These are phyloP conservation scores for Monomorium pharaonis DNA, from an alignment of 1,140 invertebrate species.

Conservation along the genomic window DNA sequence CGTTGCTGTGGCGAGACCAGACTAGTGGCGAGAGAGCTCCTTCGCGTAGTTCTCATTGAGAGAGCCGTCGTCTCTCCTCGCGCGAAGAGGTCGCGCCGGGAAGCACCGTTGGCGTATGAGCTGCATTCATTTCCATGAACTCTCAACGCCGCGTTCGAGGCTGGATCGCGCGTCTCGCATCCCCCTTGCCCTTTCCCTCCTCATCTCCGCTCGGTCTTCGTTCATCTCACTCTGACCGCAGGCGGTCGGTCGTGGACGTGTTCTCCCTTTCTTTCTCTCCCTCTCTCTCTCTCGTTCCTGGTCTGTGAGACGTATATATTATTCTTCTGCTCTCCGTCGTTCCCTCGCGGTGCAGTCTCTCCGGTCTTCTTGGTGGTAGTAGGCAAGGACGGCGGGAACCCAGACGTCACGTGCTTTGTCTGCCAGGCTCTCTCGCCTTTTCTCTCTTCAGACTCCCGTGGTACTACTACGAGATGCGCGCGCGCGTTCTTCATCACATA, in stretches of 20 bases:
- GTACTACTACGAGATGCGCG: conserved; percentile 51
- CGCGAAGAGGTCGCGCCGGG: neutral
- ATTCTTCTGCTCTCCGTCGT: conserved; percentile 31
- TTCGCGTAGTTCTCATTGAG: conserved; percentile 16
- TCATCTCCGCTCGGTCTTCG: neutral
- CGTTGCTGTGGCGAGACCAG: neutral
- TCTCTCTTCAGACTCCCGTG: conserved; percentile 37
- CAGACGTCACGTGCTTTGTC: conserved; percentile 76
- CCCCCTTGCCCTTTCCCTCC: conserved; percentile 12
- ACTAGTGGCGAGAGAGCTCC: neutral
- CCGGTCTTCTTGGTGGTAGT: conserved; percentile 33
- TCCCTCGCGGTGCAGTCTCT: conserved; percentile 14
- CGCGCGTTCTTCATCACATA: neutral
- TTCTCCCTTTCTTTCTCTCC: neutral
- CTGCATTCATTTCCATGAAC: conserved; percentile 60
- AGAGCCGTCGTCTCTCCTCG: conserved; percentile 20
- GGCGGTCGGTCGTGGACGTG: neutral
- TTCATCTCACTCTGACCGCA: neutral
- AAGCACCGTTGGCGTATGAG: conserved; percentile 25
- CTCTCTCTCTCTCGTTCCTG: conserved; percentile 7
- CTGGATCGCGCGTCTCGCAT: conserved; percentile 30
- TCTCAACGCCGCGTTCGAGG: conserved; percentile 46
- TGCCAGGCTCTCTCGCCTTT: conserved; percentile 46
- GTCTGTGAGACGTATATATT: conserved; percentile 24
- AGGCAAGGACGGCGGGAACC: conserved; percentile 69